A percentile compares a stretch with the other conserved stretches of the same genome.
These are phyloP conservation scores for Cyprinodon brontotheroides DNA, from an alignment of 2,113 vertebrate genomes.

Conservation along the genomic window DNA sequence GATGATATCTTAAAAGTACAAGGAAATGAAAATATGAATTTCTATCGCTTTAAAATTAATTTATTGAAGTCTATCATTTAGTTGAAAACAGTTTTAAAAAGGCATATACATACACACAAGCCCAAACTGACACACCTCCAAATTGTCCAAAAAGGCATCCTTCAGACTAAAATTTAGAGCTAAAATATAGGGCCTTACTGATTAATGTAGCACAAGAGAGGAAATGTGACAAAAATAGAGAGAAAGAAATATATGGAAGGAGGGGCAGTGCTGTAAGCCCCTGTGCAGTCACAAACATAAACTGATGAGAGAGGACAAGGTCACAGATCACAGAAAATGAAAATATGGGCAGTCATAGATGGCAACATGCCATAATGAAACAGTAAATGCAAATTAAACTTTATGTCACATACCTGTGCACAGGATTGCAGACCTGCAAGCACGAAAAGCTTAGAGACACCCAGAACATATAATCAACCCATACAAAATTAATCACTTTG, in stretches of 20 bases:
- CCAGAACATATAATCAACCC: constrained; percentile 15
- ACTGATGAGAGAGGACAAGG: constrained; percentile 75
- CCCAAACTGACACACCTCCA: constrained; percentile 47
- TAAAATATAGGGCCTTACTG: constrained; percentile 49
- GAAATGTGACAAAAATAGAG: neutral
- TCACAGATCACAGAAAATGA: constrained; percentile 66
- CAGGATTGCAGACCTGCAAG: neutral
- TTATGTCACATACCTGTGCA: constrained; percentile 35
- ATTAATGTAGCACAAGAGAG: constrained; percentile 52
- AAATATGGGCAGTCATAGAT: constrained; percentile 64
- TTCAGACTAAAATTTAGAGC: constrained; percentile 58
- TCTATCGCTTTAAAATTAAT: constrained; percentile 38
- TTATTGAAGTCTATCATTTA: constrained; percentile 46
- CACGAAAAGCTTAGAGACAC: neutral
- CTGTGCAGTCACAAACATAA: constrained; percentile 55
- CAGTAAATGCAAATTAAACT: constrained; percentile 14
- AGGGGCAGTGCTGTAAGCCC: constrained; percentile 58
- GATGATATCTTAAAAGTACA: constrained; percentile 11
- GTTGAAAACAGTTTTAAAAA: constrained; percentile 32
- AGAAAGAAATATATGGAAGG: neutral
- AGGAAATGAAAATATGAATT: constrained; percentile 25
- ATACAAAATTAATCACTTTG: constrained; percentile 23
- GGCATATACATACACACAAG: neutral
- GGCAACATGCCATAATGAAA: constrained; percentile 40
- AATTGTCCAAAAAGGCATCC: constrained; percentile 54